Conservation (phyloP, 2,797 vertebrate species). For the Trachops cirrhosus region DNA sequence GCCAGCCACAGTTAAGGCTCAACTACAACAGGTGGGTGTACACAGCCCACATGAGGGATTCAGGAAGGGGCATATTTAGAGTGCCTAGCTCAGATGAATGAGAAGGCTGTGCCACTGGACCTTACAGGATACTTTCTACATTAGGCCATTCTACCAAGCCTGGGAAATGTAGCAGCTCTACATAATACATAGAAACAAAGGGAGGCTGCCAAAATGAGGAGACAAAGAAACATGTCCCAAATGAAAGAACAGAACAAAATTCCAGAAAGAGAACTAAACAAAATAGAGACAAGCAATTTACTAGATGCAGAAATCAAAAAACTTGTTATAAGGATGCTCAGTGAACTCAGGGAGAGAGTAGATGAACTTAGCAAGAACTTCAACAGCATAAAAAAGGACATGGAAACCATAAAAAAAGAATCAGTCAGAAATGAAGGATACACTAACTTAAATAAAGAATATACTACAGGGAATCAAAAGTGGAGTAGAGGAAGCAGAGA, state of each 20-base stretch:
- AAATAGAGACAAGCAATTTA: neutral
- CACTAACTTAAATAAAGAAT: neutral
- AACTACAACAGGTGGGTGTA: neutral
- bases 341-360: neutral
- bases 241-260: neutral
- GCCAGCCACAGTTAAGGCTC: neutral
- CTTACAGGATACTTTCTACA: neutral
- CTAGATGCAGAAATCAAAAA: neutral
- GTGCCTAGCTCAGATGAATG: neutral
- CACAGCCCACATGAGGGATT: too few relatives aligned
- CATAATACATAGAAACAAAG: too few relatives aligned
- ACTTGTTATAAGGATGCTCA: neutral
- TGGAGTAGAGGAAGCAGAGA: too few relatives aligned
- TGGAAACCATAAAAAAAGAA: neutral
- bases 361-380: neutral
- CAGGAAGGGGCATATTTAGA: neutral
- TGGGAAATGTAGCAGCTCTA: too few relatives aligned
- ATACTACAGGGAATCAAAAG: too few relatives aligned
- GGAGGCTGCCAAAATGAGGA: neutral
- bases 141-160: neutral
- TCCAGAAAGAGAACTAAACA: neutral
- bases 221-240: neutral
- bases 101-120: neutral
- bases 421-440: neutral
- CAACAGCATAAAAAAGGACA: neutral